A percentile compares a stretch with the other conserved stretches of the same genome.
phyloP scores from a whole-genome alignment of 2,797 vertebrate species.

The Xenops minutus region DNA sequence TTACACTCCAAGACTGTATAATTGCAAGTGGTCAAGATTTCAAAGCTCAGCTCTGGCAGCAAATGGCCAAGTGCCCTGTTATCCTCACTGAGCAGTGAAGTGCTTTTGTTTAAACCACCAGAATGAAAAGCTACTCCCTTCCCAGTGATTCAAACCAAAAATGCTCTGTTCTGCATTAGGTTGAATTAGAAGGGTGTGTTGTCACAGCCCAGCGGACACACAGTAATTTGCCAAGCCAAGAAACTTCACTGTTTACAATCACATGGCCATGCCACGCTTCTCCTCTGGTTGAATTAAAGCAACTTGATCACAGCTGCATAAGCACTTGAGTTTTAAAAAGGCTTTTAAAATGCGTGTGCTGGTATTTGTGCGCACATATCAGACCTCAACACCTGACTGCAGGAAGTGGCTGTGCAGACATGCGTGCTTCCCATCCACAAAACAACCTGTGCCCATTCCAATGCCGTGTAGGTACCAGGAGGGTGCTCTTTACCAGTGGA shows the following conservation, averaged over 20 bases:
- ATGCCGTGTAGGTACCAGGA: background rate
- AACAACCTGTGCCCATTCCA: background rate
- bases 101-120: background rate
- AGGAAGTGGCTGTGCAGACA: background rate
- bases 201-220: background rate
- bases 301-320: background rate
- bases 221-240: background rate
- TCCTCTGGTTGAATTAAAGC: background rate
- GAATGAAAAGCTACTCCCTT: background rate
- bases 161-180: background rate
- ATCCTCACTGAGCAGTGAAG: background rate
- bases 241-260: background rate
- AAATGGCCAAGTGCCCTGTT: background rate
- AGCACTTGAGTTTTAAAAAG: background rate
- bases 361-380: background rate
- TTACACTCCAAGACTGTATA: background rate
- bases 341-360: background rate
- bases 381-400: background rate
- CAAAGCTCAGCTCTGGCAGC: background rate
- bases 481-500: background rate
- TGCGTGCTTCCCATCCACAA: background rate
- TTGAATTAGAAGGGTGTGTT: background rate
- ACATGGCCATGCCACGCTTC: background rate
- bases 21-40: background rate
- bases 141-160: background rate